Conservation (phyloP, 2,113 vertebrate genomes). For the Scomber scombrus region DNA sequence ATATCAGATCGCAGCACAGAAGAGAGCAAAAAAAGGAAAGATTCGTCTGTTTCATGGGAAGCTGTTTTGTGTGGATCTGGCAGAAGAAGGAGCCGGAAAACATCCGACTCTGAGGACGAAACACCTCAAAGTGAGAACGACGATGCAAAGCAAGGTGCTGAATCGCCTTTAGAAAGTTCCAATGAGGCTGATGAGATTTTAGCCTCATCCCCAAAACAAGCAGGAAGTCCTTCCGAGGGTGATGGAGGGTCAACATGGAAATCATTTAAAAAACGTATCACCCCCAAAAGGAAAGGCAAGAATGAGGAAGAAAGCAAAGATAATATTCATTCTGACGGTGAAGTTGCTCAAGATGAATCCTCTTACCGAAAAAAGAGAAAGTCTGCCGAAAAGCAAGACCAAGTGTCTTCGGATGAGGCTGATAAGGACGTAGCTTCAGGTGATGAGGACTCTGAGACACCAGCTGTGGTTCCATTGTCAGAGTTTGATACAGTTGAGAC, state of each 20-base stretch:
- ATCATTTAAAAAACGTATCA: constrained; percentile 92
- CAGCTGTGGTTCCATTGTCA: constrained; percentile 92
- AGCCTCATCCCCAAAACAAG: constrained; percentile 85
- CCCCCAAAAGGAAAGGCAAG: constrained; percentile 89
- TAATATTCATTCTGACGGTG: constrained; percentile 84
- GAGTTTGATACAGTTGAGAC: constrained; percentile 90
- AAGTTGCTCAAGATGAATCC: constrained; percentile 87
- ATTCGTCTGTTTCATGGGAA: constrained; percentile 94
- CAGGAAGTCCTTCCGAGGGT: constrained; percentile 86
- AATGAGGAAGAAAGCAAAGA: constrained; percentile 89
- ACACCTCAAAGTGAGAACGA: constrained; percentile 73
- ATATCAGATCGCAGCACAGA: constrained; percentile 84
- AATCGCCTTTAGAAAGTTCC: constrained; percentile 70
- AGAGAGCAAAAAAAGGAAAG: constrained; percentile 90
- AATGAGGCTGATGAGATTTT: constrained; percentile 84
- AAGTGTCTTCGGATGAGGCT: constrained; percentile 77
- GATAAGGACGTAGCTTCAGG: constrained; percentile 75
- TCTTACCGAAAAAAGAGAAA: constrained; percentile 90
- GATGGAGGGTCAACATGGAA: constrained; percentile 94
- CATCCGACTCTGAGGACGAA: constrained; percentile 90
- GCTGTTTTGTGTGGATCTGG: constrained; percentile 92
- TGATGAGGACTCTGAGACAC: constrained; percentile 92
- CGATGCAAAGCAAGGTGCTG: constrained; percentile 66
- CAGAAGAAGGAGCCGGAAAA: constrained; percentile 90
- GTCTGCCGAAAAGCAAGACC: constrained; percentile 85